Evolutionary conservation across 2,113 vertebrate species (phyloP).

Genomic region (Nerophis lumbriciformis): DNA sequence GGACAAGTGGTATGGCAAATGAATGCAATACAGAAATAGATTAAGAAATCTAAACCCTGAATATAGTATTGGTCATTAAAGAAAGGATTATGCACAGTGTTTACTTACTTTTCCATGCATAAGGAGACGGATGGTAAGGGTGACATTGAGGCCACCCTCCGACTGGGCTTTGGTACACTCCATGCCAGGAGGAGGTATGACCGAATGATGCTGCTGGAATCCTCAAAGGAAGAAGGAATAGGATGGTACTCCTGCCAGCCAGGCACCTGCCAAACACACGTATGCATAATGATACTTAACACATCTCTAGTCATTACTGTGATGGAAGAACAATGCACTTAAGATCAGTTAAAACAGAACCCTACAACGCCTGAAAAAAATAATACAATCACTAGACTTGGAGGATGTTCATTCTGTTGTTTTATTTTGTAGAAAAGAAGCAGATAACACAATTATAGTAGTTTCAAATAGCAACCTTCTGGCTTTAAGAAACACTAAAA

Average conservation of each 20-base stretch:
- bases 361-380: too few species aligned
- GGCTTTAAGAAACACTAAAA: too few species aligned
- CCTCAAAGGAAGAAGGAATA: slow-evolving; percentile 45
- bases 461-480: too few species aligned
- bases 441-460: too few species aligned
- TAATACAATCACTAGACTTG: too few species aligned
- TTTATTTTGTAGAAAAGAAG: too few species aligned
- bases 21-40: background rate
- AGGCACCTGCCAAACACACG: slow-evolving; percentile 69
- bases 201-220: slow-evolving; percentile 16
- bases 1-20: too few species aligned
- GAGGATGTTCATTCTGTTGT: too few species aligned
- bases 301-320: too few species aligned
- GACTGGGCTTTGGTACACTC: slow-evolving; percentile 91
- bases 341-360: too few species aligned
- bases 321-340: too few species aligned
- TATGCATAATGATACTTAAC: too few species aligned
- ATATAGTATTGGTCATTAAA: background rate
- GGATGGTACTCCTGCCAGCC: slow-evolving; percentile 66
- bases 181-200: slow-evolving; percentile 69
- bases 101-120: slow-evolving; percentile 96
- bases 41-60: background rate
- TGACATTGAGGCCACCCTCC: slow-evolving; percentile 94
- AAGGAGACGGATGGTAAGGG: slow-evolving; percentile 94
- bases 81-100: background rate